Conservation (phyloP, 2,113 vertebrate species). For the Pavo muticus region DNA sequence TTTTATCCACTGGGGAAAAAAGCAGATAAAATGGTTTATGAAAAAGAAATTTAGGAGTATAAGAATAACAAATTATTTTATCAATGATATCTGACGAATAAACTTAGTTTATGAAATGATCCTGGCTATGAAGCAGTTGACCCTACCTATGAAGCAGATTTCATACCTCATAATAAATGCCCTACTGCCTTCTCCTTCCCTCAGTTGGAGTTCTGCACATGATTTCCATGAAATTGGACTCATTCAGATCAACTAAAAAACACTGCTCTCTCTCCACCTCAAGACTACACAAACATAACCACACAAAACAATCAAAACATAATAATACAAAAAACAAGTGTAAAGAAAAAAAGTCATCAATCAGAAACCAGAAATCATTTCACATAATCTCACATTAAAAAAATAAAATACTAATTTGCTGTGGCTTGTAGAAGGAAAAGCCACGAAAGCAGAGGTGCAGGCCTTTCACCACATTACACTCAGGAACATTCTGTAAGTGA, state of each 20-base stretch:
- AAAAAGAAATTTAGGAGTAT: not conserved
- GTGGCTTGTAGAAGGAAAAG: not conserved
- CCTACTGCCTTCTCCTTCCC: not conserved
- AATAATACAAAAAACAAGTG: not conserved
- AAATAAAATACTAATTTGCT: conserved; percentile 25
- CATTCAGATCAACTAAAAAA: not conserved
- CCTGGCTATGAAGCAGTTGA: not conserved
- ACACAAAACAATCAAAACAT: not conserved
- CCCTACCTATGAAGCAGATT: not conserved
- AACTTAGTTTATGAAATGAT: not conserved
- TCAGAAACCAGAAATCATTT: not conserved
- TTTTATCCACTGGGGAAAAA: not conserved
- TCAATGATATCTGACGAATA: not conserved
- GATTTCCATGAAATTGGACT: not conserved
- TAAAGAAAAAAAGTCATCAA: not conserved
- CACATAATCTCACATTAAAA: not conserved
- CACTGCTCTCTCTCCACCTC: not conserved
- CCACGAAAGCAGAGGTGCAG: not conserved
- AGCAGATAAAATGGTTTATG: not conserved
- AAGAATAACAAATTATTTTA: not conserved
- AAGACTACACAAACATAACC: not conserved
- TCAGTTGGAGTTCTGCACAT: not conserved
- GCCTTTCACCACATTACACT: not conserved
- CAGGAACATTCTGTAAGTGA: conserved; percentile 14
- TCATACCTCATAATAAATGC: not conserved